A percentile compares a stretch with the other conserved stretches of the same genome.
Conservation (phyloP, 1,140 invertebrate species). For the Pentalonia nigronervosa region DNA sequence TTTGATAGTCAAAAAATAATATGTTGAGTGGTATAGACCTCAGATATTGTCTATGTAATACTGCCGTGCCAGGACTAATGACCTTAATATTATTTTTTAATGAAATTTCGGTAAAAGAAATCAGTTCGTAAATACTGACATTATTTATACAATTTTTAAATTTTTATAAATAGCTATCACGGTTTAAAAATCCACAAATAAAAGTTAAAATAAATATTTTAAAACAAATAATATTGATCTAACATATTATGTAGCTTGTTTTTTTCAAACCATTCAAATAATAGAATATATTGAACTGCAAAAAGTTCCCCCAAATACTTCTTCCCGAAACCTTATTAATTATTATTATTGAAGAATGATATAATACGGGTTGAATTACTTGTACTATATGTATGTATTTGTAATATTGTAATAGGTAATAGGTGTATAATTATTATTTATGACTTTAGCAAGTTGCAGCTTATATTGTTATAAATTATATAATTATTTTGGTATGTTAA, state of each 20-base stretch:
- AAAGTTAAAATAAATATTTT: background rate
- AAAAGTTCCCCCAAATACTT: slow-evolving; percentile 38
- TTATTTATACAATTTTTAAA: background rate
- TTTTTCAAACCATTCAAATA: slow-evolving; percentile 51
- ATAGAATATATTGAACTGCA: background rate
- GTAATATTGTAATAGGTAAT: background rate
- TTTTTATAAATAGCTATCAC: background rate
- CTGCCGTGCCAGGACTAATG: no score
- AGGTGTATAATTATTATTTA: slow-evolving; percentile 18
- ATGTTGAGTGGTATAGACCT: no score
- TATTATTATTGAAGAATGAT: background rate
- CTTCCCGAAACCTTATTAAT: slow-evolving; percentile 35
- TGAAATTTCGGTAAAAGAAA: background rate
- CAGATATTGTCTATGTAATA: no score
- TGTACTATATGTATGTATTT: background rate
- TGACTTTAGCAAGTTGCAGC: background rate
- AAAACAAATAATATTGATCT: slow-evolving; percentile 16
- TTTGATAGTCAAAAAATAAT: no score
- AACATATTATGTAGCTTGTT: background rate
- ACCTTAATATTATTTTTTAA: background rate
- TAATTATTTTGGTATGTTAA: background rate
- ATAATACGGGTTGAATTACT: slow-evolving; percentile 30
- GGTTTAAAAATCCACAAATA: background rate
- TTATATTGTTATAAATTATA: background rate
- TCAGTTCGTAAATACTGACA: background rate